Conservation (phyloP, 2,888 invertebrate species). For the Drosophila nigritarsus region DNA sequence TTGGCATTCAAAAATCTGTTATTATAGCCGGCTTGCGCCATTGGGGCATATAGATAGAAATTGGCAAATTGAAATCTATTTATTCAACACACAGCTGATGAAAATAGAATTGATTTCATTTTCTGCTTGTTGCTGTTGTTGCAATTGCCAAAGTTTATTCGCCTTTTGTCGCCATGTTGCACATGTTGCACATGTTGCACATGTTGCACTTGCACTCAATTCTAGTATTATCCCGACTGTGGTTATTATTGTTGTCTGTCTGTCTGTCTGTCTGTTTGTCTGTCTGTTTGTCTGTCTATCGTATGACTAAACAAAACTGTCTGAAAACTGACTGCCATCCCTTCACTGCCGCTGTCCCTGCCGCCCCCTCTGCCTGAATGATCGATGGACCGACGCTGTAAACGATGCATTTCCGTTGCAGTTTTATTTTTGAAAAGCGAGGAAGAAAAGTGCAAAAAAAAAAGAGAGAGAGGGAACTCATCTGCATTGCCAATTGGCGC, state of each 20-base stretch:
- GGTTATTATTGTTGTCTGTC: conserved; percentile 15
- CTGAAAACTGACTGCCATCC: conserved; percentile 20
- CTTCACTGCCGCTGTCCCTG: background rate
- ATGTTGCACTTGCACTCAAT: conserved; percentile 75
- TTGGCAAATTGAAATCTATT: conserved; percentile 39
- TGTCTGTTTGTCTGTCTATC: conserved; percentile 30
- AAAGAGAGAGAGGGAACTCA: conserved; percentile 48
- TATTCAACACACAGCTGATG: conserved; percentile 31
- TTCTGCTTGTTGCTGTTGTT: conserved; percentile 10
- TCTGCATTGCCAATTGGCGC: conserved; percentile 77
- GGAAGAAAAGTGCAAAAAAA: conserved; percentile 17
- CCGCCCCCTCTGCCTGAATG: conserved; percentile 11
- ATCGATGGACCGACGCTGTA: conserved; percentile 46
- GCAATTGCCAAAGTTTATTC: conserved; percentile 67
- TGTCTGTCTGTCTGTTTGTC: conserved; percentile 19
- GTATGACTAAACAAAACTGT: conserved; percentile 62
- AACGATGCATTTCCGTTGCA: conserved; percentile 76
- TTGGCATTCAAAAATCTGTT: background rate
- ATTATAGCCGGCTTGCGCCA: background rate
- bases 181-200: conserved; percentile 68
- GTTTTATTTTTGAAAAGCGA: conserved; percentile 46
- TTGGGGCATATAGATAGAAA: conserved; percentile 23
- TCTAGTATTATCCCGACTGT: conserved; percentile 27
- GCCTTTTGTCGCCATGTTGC: conserved; percentile 70
- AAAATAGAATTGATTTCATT: conserved; percentile 39